Percentiles rank a stretch among this genome's conserved stretches.
Conservation (phyloP, 2,888 invertebrate genomes). For the Drosophila pseudotalamancana region DNA sequence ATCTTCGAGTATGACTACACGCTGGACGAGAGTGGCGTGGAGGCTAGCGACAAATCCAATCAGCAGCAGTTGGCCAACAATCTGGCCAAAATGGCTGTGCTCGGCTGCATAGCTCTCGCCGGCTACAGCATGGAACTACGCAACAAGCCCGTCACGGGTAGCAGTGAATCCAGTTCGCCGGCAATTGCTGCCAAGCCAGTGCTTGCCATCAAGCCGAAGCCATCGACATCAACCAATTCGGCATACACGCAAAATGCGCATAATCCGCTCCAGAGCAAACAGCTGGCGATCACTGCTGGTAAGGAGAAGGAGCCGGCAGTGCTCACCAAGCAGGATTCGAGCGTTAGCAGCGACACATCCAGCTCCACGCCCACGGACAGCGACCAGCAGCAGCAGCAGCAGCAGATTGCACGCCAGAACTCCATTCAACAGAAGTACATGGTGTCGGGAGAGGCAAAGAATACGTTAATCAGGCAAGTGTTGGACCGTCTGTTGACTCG, state of each 20-base stretch:
- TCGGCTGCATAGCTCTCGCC: constrained; percentile 93
- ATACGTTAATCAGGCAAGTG: constrained; percentile 87
- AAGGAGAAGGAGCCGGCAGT: constrained; percentile 48
- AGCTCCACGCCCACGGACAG: constrained; percentile 72
- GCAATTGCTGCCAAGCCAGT: constrained; percentile 39
- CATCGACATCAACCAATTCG: constrained; percentile 47
- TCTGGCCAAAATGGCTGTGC: constrained; percentile 93
- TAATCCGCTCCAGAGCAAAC: constrained; percentile 83
- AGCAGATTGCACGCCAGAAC: constrained; percentile 16
- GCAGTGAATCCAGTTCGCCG: constrained; percentile 57
- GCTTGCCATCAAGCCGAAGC: constrained; percentile 57
- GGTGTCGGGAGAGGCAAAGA: constrained; percentile 83
- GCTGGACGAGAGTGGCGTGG: constrained; percentile 97
- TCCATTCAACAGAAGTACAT: constrained; percentile 75
- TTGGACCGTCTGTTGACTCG: constrained; percentile 92
- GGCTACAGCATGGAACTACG: constrained; percentile 86
- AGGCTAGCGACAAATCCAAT: constrained; percentile 92
- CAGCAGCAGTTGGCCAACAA: constrained; percentile 97
- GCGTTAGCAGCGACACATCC: constrained; percentile 72
- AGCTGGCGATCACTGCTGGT: constrained; percentile 74
- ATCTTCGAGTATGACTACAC: constrained; percentile 99
- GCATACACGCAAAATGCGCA: constrained; percentile 84
- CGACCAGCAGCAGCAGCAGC: constrained; percentile 56
- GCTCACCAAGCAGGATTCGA: constrained; percentile 75
- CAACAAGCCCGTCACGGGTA: constrained; percentile 59